Conservation (phyloP, 1,140 invertebrate genomes). For the Phenacoccus solenopsis region DNA sequence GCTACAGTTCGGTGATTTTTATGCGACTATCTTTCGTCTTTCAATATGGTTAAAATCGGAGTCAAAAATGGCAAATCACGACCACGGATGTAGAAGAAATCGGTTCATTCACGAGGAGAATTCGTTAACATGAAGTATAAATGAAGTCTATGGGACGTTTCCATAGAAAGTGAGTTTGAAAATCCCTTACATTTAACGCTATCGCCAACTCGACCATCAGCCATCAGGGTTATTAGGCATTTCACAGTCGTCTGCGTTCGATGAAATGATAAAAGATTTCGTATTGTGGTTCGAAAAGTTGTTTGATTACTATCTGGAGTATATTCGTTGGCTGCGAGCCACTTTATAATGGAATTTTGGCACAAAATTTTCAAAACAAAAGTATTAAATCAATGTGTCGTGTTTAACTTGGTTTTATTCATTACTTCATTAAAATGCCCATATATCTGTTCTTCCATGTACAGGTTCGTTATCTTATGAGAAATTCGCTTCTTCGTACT, state of each 20-base stretch:
- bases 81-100: not conserved
- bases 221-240: too few relatives aligned
- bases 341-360: not conserved
- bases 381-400: not conserved
- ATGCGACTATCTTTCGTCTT: not conserved
- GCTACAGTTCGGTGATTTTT: not conserved
- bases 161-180: constrained; percentile 5
- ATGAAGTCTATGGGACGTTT: constrained; percentile 14
- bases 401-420: not conserved
- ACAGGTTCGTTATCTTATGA: too few relatives aligned
- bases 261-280: not conserved
- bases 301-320: not conserved
- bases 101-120: not conserved
- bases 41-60: not conserved
- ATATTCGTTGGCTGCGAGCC: not conserved
- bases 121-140: constrained; percentile 12
- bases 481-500: too few relatives aligned
- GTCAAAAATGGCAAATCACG: not conserved
- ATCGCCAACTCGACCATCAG: too few relatives aligned
- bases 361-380: not conserved
- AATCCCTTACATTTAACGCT: not conserved
- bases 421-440: too few relatives aligned
- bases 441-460: too few relatives aligned
- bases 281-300: too few relatives aligned
- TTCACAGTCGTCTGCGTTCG: too few relatives aligned